These are phyloP conservation scores for Eulemur rufifrons DNA, from an alignment of 2,113 vertebrate species.

Conservation along the genomic window DNA sequence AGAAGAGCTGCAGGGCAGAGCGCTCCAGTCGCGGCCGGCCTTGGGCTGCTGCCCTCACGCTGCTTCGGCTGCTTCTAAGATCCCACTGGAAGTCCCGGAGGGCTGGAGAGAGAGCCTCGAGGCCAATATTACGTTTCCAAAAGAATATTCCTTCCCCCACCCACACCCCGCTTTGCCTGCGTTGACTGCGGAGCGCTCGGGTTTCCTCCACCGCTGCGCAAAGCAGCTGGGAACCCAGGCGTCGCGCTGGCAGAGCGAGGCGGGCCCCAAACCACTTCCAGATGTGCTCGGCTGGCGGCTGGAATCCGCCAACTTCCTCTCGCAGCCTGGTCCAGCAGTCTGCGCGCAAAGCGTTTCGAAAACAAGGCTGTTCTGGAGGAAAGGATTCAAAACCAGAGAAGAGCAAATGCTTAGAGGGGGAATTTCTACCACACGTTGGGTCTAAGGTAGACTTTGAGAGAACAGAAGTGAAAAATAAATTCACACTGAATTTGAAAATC, in stretches of 20 bases:
- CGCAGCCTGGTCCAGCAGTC: constrained; percentile 56
- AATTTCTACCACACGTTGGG: background rate
- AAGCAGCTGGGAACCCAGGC: constrained; percentile 72
- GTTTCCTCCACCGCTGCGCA: constrained; percentile 75
- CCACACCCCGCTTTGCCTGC: constrained; percentile 57
- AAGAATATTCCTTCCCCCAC: constrained; percentile 67
- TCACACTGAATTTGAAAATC: background rate
- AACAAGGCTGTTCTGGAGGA: constrained; percentile 63
- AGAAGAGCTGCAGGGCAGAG: constrained; percentile 72
- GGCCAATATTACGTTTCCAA: constrained; percentile 68
- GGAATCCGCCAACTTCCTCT: constrained; percentile 66
- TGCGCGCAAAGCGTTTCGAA: constrained; percentile 64
- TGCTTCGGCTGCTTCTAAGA: constrained; percentile 69
- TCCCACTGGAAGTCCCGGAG: constrained; percentile 71
- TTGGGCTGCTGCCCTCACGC: constrained; percentile 61
- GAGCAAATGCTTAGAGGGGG: constrained; percentile 46
- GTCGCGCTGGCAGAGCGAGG: constrained; percentile 58
- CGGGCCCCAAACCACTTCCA: constrained; percentile 84
- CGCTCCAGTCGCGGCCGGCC: constrained; percentile 64
- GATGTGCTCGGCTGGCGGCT: constrained; percentile 79
- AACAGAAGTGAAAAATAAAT: background rate
- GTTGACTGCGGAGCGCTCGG: constrained; percentile 75
- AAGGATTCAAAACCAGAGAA: background rate
- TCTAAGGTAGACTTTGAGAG: background rate
- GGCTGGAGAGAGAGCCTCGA: constrained; percentile 63